Evolutionary conservation across 2,888 invertebrate genomes (phyloP).

Genomic region (Cremastobaeus sp.): DNA sequence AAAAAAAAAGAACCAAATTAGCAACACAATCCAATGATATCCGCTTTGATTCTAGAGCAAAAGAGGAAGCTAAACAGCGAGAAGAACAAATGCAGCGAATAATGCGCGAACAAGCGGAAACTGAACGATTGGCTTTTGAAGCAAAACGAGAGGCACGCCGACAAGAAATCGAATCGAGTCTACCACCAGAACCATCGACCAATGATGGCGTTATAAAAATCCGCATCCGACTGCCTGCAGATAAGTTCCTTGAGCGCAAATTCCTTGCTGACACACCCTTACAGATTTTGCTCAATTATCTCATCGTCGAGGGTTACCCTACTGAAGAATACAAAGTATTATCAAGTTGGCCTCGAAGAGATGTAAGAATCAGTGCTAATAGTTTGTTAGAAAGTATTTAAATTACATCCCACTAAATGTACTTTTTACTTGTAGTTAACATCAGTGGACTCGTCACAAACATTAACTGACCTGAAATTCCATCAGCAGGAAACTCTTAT

Average conservation of each 20-base stretch:
- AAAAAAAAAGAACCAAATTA: no score
- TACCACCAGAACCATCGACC: slow-evolving; percentile 86
- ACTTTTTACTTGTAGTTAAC: slow-evolving; percentile 83
- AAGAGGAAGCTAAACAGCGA: slow-evolving; percentile 90
- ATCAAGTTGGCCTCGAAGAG: slow-evolving; percentile 95
- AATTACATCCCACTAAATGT: neutral
- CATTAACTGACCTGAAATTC: slow-evolving; percentile 90
- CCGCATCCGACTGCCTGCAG: slow-evolving; percentile 89
- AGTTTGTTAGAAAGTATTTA: no score
- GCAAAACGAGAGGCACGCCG: slow-evolving; percentile 85
- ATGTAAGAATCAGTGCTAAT: slow-evolving; percentile 90
- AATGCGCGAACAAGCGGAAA: slow-evolving; percentile 86
- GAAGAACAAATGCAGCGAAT: slow-evolving; percentile 87
- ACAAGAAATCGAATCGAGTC: slow-evolving; percentile 82
- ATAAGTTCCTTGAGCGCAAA: slow-evolving; percentile 86
- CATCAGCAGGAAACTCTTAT: slow-evolving; percentile 96
- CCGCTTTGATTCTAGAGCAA: slow-evolving; percentile 86
- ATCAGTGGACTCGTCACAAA: slow-evolving; percentile 85
- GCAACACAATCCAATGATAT: no score
- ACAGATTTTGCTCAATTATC: slow-evolving; percentile 90
- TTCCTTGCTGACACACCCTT: slow-evolving; percentile 83
- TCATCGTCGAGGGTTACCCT: slow-evolving; percentile 93
- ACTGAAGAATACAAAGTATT: slow-evolving; percentile 93
- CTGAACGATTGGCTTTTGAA: slow-evolving; percentile 85
- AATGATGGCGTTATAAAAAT: slow-evolving; percentile 84